Evolutionary conservation across 2,888 invertebrate species (phyloP).

Genomic region (Perdita meconis): DNA sequence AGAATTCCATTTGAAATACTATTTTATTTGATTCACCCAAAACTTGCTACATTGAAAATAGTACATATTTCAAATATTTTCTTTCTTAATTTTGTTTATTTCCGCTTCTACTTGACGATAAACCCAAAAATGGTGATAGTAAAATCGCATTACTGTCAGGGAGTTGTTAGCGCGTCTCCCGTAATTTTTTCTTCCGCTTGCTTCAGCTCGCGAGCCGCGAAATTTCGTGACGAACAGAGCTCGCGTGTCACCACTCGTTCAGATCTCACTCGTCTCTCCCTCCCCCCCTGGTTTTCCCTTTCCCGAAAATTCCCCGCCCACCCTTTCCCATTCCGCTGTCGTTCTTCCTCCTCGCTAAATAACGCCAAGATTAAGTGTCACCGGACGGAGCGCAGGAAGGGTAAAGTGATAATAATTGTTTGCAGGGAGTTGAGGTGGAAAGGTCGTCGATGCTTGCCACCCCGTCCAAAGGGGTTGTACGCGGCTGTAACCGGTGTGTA

Average conservation of each 20-base stretch:
- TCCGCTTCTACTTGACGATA: constrained; percentile 22
- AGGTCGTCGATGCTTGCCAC: constrained; percentile 67
- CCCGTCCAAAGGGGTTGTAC: constrained; percentile 42
- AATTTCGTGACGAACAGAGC: constrained; percentile 49
- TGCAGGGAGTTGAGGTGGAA: constrained; percentile 60
- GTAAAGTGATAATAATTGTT: constrained; percentile 70
- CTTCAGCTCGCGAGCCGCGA: constrained; percentile 22
- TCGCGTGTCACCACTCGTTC: constrained; percentile 61
- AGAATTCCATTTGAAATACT: too few relatives aligned
- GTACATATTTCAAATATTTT: too few relatives aligned
- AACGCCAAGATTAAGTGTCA: constrained; percentile 66
- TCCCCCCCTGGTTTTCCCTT: constrained; percentile 28
- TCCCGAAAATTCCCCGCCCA: constrained; percentile 6
- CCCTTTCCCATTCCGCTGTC: not conserved
- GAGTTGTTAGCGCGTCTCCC: constrained; percentile 33
- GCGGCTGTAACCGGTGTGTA: constrained; percentile 25
- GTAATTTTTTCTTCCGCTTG: not conserved
- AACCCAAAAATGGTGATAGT: constrained; percentile 35
- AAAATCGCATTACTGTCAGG: constrained; percentile 21
- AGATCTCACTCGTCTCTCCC: constrained; percentile 33
- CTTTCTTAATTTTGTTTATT: too few relatives aligned
- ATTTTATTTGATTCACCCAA: too few relatives aligned
- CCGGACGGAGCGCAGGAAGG: constrained; percentile 54
- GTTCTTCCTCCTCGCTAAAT: constrained; percentile 45
- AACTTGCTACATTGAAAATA: too few relatives aligned